Evolutionary conservation across 1,140 invertebrate genomes (phyloP).

Genomic region (Cryptotermes secundus): DNA sequence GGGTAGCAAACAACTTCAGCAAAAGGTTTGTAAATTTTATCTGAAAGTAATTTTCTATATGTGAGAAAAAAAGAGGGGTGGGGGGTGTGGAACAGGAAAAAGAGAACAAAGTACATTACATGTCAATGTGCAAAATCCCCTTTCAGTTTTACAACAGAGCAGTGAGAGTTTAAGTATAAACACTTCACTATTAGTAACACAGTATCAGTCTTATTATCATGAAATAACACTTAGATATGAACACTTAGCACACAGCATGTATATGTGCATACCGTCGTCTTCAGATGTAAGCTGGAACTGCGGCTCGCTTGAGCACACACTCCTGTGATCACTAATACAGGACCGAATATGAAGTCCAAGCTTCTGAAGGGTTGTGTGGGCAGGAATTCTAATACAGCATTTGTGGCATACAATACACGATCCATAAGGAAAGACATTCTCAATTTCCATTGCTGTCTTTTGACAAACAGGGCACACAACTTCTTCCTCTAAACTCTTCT

Average conservation of each 20-base stretch:
- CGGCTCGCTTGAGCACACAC: background rate
- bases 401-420: background rate
- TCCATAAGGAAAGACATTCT: background rate
- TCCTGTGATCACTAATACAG: background rate
- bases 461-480: constrained; percentile 42
- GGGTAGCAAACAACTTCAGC: no score
- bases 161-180: no score
- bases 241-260: background rate
- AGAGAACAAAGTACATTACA: no score
- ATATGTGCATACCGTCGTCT: background rate
- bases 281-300: background rate
- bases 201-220: background rate
- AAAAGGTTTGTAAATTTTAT: no score
- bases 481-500: constrained; percentile 36
- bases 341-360: background rate
- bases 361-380: background rate
- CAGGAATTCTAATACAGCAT: background rate
- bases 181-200: no score
- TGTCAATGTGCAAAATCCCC: no score
- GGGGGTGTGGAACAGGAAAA: no score
- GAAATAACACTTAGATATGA: background rate
- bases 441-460: constrained; percentile 32
- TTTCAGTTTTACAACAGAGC: no score
- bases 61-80: no score
- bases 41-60: no score